Evolutionary conservation across 2,888 invertebrate species (phyloP).

Genomic region (Norana najaformis): DNA sequence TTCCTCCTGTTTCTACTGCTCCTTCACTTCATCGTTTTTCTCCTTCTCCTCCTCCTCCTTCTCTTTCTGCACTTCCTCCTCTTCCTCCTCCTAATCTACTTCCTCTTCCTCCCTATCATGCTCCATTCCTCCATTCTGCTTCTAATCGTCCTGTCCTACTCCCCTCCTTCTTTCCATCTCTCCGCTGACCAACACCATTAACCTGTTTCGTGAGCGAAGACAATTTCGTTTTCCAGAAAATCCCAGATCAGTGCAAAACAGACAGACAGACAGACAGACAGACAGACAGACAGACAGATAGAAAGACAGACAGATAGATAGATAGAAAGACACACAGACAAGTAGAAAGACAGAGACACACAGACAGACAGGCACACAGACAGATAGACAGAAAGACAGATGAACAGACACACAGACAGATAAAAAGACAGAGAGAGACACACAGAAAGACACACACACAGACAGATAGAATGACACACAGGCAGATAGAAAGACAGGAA

Average conservation of each 20-base stretch:
- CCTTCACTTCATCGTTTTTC: not conserved
- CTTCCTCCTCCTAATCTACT: not conserved
- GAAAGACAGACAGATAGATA: not conserved
- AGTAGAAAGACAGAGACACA: not conserved
- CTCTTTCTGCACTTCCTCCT: not conserved
- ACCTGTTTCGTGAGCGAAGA: constrained; percentile 6
- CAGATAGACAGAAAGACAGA: not conserved
- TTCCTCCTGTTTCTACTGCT: not conserved
- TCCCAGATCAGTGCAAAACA: not conserved
- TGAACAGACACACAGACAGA: not conserved
- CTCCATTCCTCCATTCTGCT: too few species aligned
- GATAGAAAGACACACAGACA: not conserved
- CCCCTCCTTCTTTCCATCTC: not conserved
- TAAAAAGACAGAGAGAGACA: not conserved
- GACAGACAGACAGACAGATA: not conserved
- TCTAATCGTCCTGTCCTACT: too few species aligned
- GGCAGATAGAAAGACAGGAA: too few species aligned
- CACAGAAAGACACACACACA: too few species aligned
- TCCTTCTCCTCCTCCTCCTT: not conserved
- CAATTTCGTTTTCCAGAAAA: not conserved
- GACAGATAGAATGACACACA: too few species aligned
- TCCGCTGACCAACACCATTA: not conserved
- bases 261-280: not conserved
- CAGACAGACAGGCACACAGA: not conserved
- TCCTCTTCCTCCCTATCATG: not conserved